Evolutionary conservation across 2,113 vertebrate species (phyloP).

Genomic region (Glaucomys volans): DNA sequence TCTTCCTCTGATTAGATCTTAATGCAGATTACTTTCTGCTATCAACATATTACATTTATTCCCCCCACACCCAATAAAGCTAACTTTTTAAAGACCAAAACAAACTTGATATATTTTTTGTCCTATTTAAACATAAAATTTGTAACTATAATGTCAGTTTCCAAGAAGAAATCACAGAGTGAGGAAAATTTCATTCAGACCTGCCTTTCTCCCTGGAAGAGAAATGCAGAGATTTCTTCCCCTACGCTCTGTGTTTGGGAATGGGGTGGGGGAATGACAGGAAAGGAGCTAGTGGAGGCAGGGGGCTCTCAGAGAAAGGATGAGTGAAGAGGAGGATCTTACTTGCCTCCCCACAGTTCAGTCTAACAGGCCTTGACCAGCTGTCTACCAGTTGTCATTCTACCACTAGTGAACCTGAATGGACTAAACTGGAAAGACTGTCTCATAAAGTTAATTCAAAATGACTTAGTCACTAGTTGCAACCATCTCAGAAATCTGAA

Average conservation of each 20-base stretch:
- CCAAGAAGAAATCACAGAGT: neutral
- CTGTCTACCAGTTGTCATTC: neutral
- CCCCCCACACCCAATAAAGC: neutral
- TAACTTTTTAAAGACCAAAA: neutral
- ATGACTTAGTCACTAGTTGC: conserved; percentile 8
- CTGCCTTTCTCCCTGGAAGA: neutral
- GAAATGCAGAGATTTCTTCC: neutral
- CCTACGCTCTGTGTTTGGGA: neutral
- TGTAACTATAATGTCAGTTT: neutral
- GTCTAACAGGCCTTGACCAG: neutral
- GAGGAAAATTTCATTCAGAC: neutral
- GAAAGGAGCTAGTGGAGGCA: neutral
- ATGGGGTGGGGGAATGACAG: no score
- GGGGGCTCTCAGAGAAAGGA: neutral
- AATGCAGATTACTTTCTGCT: conserved; percentile 64
- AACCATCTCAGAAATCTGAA: conserved; percentile 34
- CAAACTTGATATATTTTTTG: neutral
- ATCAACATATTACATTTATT: neutral
- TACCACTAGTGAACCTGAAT: conserved; percentile 44
- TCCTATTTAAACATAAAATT: conserved; percentile 31
- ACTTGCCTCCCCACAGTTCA: neutral
- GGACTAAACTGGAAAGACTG: conserved; percentile 11
- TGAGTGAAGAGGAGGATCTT: neutral
- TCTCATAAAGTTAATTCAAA: conserved; percentile 57
- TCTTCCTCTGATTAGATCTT: conserved; percentile 78